Evolutionary conservation across 2,888 invertebrate species (phyloP).

Genomic region (Dolomedes plantarius): DNA sequence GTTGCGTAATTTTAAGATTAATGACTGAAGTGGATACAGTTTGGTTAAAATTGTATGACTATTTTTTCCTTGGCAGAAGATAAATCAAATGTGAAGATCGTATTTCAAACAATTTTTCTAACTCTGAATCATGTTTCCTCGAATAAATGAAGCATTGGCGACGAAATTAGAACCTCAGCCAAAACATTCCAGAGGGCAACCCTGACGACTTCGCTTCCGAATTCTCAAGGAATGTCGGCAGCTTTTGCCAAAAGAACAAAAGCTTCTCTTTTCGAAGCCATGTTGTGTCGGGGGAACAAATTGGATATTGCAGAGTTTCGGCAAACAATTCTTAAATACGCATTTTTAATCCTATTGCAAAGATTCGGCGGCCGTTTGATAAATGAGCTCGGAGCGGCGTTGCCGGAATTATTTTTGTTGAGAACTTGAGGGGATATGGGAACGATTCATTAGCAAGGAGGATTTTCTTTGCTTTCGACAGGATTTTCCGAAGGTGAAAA

Average conservation of each 20-base stretch:
- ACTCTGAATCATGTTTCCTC: too few species aligned
- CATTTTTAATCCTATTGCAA: conserved; percentile 68
- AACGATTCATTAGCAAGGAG: conserved; percentile 25
- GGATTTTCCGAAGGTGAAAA: conserved; percentile 23
- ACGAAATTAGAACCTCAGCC: conserved; percentile 13
- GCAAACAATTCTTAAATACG: conserved; percentile 71
- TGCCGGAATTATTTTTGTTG: conserved; percentile 43
- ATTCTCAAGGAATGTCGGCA: conserved; percentile 39
- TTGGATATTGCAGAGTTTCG: conserved; percentile 68
- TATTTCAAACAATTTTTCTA: too few species aligned
- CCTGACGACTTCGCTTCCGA: conserved; percentile 36
- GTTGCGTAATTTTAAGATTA: too few species aligned
- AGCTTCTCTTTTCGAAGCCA: conserved; percentile 35
- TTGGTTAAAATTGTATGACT: too few species aligned
- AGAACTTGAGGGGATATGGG: background rate
- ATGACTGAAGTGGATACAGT: too few species aligned
- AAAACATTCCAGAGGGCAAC: conserved; percentile 36
- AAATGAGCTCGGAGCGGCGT: conserved; percentile 32
- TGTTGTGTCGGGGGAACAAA: conserved; percentile 59
- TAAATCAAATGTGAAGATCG: too few species aligned
- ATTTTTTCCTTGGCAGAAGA: too few species aligned
- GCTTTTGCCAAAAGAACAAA: conserved; percentile 52
- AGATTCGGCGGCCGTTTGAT: conserved; percentile 29
- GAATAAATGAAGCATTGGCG: conserved; percentile 23
- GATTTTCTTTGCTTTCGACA: conserved; percentile 21